Conservation (phyloP, 2,888 invertebrate species). For the Orthosia gracilis region DNA sequence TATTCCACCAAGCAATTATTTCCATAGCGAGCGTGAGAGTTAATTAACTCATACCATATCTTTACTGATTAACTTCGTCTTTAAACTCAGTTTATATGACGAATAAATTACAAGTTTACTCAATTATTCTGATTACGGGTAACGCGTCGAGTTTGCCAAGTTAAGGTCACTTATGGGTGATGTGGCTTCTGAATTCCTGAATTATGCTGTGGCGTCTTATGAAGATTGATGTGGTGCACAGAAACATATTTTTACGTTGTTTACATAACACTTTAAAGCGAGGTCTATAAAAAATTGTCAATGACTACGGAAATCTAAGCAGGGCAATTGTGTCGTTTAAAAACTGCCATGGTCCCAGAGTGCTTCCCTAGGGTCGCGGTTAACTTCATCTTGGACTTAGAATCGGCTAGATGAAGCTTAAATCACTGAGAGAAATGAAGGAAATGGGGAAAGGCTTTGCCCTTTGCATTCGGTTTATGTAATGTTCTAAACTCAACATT, state of each 20-base stretch:
- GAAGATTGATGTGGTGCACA: neutral
- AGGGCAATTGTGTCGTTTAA: too few species aligned
- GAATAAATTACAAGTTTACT: slow-evolving; percentile 70
- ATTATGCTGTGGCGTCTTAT: slow-evolving; percentile 10
- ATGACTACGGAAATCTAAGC: too few species aligned
- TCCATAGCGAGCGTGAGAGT: slow-evolving; percentile 75
- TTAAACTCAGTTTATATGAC: slow-evolving; percentile 70
- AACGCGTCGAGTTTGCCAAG: slow-evolving; percentile 39
- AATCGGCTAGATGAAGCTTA: too few species aligned
- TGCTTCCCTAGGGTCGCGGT: too few species aligned
- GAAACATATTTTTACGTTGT: neutral
- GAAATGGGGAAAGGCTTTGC: too few species aligned
- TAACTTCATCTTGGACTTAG: too few species aligned
- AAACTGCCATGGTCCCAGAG: too few species aligned
- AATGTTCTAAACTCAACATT: too few species aligned
- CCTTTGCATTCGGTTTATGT: too few species aligned
- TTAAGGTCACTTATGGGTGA: slow-evolving; percentile 38
- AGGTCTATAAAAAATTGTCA: neutral
- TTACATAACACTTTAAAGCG: neutral
- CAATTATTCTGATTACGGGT: slow-evolving; percentile 64
- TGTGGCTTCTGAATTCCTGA: slow-evolving; percentile 15
- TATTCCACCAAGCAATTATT: slow-evolving; percentile 74
- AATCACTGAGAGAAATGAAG: too few species aligned
- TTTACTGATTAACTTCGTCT: slow-evolving; percentile 78
- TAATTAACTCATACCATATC: slow-evolving; percentile 82